These are phyloP conservation scores for Orthonychiurus folsomi DNA, from an alignment of 2,888 invertebrate species.

Conservation along the genomic window DNA sequence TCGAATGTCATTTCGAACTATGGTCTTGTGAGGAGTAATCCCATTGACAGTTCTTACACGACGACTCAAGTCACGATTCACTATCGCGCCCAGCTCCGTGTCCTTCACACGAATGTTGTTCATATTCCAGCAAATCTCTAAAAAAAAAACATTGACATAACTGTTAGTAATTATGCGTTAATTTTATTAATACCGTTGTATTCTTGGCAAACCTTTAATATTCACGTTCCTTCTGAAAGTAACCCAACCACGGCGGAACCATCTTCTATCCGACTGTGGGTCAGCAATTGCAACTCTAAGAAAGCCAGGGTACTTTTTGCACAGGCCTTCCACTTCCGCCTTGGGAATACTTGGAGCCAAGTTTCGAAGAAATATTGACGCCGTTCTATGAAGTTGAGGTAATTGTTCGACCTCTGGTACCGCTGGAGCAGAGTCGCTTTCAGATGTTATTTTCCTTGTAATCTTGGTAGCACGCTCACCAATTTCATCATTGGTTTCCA, in stretches of 20 bases:
- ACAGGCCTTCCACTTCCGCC: constrained; percentile 84
- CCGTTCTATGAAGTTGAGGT: constrained; percentile 76
- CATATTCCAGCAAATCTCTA: constrained; percentile 95
- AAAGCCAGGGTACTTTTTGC: constrained; percentile 85
- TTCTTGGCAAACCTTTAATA: constrained; percentile 57
- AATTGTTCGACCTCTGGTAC: constrained; percentile 32
- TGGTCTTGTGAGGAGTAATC: constrained; percentile 76
- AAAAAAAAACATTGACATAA: constrained; percentile 13
- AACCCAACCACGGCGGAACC: constrained; percentile 96
- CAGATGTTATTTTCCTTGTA: constrained; percentile 16
- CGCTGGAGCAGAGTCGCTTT: constrained; percentile 12
- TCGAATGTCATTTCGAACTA: constrained; percentile 83
- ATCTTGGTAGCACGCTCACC: constrained; percentile 12
- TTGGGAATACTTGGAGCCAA: constrained; percentile 92
- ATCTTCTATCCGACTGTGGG: constrained; percentile 89
- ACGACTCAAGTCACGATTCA: constrained; percentile 91
- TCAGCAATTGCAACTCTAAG: constrained; percentile 92
- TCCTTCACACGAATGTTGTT: constrained; percentile 89
- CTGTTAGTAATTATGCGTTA: neutral
- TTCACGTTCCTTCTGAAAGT: constrained; percentile 94
- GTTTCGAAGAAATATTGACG: constrained; percentile 92
- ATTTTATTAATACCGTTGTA: constrained; percentile 2
- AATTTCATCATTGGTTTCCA: constrained; percentile 24
- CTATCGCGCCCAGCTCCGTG: constrained; percentile 87
- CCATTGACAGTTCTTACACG: constrained; percentile 87